Percentiles rank a stretch among this genome's conserved stretches.
phyloP scores from a whole-genome alignment of 2,888 invertebrate species.

The Eupithecia subfuscata region DNA sequence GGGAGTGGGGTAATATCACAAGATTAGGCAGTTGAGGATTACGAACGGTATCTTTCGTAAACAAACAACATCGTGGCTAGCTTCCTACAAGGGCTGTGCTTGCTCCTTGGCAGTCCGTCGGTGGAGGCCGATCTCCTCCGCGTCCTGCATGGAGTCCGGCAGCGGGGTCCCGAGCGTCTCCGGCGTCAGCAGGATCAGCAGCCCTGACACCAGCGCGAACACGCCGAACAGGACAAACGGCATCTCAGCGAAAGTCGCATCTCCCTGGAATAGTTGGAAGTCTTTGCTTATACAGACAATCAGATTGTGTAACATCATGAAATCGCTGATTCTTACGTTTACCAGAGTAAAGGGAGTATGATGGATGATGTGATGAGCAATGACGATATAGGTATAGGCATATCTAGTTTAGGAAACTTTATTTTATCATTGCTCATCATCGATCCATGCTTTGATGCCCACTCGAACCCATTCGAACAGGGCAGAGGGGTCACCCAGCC shows the following conservation, averaged over 20 bases:
- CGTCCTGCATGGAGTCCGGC: constrained; percentile 79
- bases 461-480: not conserved
- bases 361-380: not conserved
- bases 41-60: not conserved
- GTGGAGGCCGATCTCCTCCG: constrained; percentile 56
- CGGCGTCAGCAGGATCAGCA: constrained; percentile 81
- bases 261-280: constrained; percentile 50
- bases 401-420: not conserved
- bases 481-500: not conserved
- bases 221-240: constrained; percentile 83
- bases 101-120: not conserved
- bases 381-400: not conserved
- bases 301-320: not conserved
- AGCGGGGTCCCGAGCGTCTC: constrained; percentile 82
- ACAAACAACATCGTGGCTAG: not conserved
- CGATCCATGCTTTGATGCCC: not conserved
- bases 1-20: not conserved
- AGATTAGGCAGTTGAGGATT: not conserved
- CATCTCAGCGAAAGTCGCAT: constrained; percentile 63
- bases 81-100: not conserved
- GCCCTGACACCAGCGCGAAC: constrained; percentile 79
- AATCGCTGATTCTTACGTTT: not conserved
- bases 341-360: not conserved
- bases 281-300: not conserved
- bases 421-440: not conserved